Conservation (phyloP, 2,888 invertebrate species). For the Caenorhabditis uteleia region DNA sequence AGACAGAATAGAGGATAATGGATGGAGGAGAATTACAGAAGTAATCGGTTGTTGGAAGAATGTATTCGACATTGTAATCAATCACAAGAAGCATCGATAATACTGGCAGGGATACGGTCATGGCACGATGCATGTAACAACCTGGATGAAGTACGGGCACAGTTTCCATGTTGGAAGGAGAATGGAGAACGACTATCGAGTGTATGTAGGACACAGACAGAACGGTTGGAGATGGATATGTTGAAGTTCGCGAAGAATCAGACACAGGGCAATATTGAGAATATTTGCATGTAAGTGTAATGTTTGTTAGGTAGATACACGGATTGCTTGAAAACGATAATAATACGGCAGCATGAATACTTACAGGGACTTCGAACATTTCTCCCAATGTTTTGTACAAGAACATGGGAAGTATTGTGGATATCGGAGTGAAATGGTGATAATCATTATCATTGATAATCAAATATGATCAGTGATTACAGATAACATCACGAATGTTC, state of each 20-base stretch:
- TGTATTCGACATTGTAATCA: slow-evolving; percentile 44
- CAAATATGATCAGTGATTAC: too few species aligned
- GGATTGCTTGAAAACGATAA: not conserved
- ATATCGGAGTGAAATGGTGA: slow-evolving; percentile 44
- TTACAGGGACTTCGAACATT: slow-evolving; percentile 43
- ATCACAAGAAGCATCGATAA: slow-evolving; percentile 44
- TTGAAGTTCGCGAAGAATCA: slow-evolving; percentile 43
- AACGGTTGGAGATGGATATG: slow-evolving; percentile 31
- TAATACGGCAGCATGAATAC: too few species aligned
- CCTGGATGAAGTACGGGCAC: slow-evolving; percentile 42
- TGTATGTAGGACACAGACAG: slow-evolving; percentile 38
- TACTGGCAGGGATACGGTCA: slow-evolving; percentile 41
- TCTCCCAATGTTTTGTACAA: slow-evolving; percentile 41
- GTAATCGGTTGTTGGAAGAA: slow-evolving; percentile 37
- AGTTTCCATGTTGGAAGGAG: slow-evolving; percentile 51
- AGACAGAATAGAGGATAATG: slow-evolving; percentile 1
- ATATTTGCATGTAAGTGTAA: slow-evolving; percentile 42
- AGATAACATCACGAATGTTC: slow-evolving; percentile 53
- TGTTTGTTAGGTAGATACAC: not conserved
- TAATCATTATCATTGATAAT: slow-evolving; percentile 3
- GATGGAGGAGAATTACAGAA: slow-evolving; percentile 23
- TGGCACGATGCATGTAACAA: slow-evolving; percentile 41
- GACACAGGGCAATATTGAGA: slow-evolving; percentile 39
- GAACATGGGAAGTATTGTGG: slow-evolving; percentile 53
- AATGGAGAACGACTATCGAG: slow-evolving; percentile 41